phyloP scores from a whole-genome alignment of 1,140 invertebrate species.

The Gryon sp. region DNA sequence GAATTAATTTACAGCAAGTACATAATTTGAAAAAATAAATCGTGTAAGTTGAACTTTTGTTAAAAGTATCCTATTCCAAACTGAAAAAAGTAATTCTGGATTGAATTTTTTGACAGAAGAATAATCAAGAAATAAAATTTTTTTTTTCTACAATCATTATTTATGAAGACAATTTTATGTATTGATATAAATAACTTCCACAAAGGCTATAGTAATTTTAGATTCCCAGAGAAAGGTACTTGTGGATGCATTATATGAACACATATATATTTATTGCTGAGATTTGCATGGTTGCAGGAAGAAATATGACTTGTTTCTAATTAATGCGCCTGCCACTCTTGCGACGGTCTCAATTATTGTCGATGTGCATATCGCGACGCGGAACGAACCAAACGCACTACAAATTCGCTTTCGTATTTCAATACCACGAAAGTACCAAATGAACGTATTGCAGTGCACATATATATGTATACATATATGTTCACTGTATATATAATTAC shows the following conservation, averaged over 20 bases:
- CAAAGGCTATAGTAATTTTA: constrained; percentile 18
- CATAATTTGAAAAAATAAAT: no score
- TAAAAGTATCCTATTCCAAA: no score
- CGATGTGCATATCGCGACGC: constrained; percentile 62
- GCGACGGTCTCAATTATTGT: constrained; percentile 73
- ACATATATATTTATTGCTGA: constrained; percentile 46
- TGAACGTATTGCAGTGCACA: not conserved
- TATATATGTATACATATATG: constrained; percentile 39
- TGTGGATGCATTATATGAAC: constrained; percentile 7
- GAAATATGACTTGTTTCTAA: constrained; percentile 70
- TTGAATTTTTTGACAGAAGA: no score
- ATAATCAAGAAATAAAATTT: no score
- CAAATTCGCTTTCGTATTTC: constrained; percentile 63
- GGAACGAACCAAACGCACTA: constrained; percentile 66
- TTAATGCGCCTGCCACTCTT: constrained; percentile 69
- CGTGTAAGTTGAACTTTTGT: no score
- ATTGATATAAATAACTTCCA: constrained; percentile 2
- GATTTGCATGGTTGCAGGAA: constrained; percentile 52
- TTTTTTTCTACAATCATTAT: no score
- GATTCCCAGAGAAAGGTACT: constrained; percentile 7
- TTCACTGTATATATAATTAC: not conserved
- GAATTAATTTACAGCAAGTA: no score
- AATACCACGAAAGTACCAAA: constrained; percentile 44
- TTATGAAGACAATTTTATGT: no score
- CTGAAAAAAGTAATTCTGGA: no score